Percentiles rank a stretch among this genome's conserved stretches.
Conservation (phyloP, 2,797 vertebrate genomes). For the Falco rusticolus region DNA sequence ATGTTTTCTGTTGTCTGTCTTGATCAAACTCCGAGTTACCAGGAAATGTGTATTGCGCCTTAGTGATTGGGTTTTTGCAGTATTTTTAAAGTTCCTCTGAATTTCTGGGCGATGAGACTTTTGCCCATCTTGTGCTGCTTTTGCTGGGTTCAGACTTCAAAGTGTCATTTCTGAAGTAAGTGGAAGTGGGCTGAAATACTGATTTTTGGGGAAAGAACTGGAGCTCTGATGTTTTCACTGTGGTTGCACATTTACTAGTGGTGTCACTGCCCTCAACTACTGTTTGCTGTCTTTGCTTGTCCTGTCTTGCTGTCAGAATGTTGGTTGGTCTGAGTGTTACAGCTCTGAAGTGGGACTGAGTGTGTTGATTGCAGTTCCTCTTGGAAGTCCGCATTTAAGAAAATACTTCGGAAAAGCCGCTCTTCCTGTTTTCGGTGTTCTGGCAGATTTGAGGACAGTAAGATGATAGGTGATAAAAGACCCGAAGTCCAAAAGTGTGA, state of each 20-base stretch:
- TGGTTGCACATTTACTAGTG: background rate
- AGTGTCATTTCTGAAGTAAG: background rate
- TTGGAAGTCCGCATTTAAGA: background rate
- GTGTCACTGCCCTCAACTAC: background rate
- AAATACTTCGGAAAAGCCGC: background rate
- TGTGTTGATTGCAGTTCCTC: background rate
- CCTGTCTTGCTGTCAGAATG: background rate
- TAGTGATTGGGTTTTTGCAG: background rate
- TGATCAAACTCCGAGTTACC: background rate
- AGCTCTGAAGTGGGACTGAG: background rate
- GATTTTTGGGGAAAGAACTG: background rate
- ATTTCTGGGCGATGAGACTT: background rate
- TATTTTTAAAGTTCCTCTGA: background rate
- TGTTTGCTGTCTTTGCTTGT: background rate
- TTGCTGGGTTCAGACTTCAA: background rate
- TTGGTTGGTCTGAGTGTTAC: accelerated
- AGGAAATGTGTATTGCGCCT: accelerated
- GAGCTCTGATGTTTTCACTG: background rate
- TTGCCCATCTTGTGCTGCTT: background rate
- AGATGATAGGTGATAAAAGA: accelerated
- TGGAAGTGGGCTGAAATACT: background rate
- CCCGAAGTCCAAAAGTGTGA: accelerated
- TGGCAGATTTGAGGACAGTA: accelerated
- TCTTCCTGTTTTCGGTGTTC: background rate
- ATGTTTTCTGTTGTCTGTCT: background rate